phyloP scores from a whole-genome alignment of 2,113 vertebrate species.

The Vulpes vulpes region DNA sequence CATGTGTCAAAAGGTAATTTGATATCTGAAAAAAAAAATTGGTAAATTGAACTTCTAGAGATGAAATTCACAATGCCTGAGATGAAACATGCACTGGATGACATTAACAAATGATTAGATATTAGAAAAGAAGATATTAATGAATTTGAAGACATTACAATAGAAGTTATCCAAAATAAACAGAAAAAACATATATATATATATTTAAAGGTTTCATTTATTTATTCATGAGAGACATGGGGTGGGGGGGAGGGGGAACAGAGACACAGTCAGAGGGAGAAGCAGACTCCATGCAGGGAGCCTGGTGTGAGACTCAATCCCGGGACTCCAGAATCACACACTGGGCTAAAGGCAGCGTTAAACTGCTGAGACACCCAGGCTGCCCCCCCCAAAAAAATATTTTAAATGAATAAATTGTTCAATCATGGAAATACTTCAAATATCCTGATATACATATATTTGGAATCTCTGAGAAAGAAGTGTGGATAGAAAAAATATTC shows the following conservation, averaged over 20 bases:
- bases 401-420: neutral
- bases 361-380: no score
- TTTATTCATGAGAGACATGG: no score
- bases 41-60: neutral
- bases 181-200: neutral
- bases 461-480: neutral
- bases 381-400: neutral
- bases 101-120: neutral
- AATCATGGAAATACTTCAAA: neutral
- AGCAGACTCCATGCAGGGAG: no score
- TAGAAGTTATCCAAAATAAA: constrained; percentile 43
- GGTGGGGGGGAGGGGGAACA: no score
- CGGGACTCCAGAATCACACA: no score
- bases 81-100: neutral
- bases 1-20: neutral
- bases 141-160: neutral
- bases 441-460: neutral
- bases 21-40: neutral
- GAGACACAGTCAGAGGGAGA: no score
- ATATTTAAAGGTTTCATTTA: neutral
- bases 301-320: no score
- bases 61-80: constrained; percentile 13
- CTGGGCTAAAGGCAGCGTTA: no score
- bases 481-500: neutral
- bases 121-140: constrained; percentile 7